Conservation (phyloP, 2,113 vertebrate genomes). For the Osmerus mordax region DNA sequence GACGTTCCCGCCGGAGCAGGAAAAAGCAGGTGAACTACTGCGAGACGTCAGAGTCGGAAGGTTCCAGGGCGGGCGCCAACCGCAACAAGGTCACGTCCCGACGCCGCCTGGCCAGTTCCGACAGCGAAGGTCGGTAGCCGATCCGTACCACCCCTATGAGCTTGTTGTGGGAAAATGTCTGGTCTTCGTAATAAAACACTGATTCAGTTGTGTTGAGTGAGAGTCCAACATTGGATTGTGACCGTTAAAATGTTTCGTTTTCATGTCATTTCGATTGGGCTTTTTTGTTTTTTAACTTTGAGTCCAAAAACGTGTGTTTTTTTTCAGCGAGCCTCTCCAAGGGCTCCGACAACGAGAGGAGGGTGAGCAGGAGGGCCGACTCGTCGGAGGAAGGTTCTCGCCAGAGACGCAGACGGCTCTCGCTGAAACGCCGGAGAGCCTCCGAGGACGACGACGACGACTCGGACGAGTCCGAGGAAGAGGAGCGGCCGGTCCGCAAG, state of each 20-base stretch:
- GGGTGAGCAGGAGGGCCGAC: conserved; percentile 63
- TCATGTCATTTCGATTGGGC: no score
- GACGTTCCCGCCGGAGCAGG: conserved; percentile 88
- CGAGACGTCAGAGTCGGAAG: conserved; percentile 91
- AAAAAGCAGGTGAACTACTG: conserved; percentile 93
- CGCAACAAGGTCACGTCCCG: conserved; percentile 72
- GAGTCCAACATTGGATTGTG: no score
- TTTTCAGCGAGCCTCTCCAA: conserved; percentile 66
- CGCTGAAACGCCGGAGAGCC: conserved; percentile 68
- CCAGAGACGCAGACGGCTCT: conserved; percentile 51
- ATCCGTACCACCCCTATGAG: neutral
- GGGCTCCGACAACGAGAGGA: conserved; percentile 78
- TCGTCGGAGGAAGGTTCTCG: conserved; percentile 66
- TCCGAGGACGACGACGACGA: conserved; percentile 69
- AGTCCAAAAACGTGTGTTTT: neutral
- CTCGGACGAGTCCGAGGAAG: conserved; percentile 68
- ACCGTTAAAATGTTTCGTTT: no score
- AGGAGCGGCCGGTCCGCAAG: conserved; percentile 85
- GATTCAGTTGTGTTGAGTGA: no score
- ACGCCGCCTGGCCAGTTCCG: conserved; percentile 81
- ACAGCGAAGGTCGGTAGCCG: conserved; percentile 84
- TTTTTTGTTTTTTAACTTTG: neutral
- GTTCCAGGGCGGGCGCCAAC: conserved; percentile 81
- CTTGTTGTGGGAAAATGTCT: no score
- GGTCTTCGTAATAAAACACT: no score